Percentiles rank a stretch among this genome's conserved stretches.
Evolutionary conservation across 2,797 vertebrate genomes (phyloP).

Genomic region (Hozukius guyotensis): DNA sequence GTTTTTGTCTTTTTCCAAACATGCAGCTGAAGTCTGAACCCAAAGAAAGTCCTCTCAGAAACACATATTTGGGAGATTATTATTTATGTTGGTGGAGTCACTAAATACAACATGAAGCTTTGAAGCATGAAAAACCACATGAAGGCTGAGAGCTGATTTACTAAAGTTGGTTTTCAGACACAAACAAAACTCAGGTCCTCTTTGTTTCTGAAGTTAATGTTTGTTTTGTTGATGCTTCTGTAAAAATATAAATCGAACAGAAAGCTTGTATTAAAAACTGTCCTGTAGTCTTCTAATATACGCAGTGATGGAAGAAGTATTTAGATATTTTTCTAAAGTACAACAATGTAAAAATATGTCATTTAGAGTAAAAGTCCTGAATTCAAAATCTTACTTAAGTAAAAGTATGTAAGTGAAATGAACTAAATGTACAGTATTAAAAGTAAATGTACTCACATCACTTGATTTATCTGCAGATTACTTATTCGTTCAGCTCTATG

Average conservation of each 20-base stretch:
- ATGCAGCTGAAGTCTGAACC: too few species aligned
- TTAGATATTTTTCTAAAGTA: background rate
- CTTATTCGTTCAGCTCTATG: too few species aligned
- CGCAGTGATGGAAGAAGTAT: background rate
- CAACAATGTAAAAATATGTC: background rate
- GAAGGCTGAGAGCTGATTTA: background rate
- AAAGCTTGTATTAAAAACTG: background rate
- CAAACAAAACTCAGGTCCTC: background rate
- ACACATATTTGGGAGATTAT: background rate
- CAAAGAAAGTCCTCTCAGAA: background rate
- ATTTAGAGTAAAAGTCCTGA: background rate
- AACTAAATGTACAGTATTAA: too few species aligned
- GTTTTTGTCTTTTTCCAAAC: too few species aligned
- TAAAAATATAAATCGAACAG: background rate
- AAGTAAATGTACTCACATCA: too few species aligned
- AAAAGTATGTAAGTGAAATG: background rate
- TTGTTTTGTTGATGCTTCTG: background rate
- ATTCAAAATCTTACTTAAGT: background rate
- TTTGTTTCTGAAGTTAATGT: background rate
- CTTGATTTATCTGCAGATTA: too few species aligned
- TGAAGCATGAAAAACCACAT: background rate
- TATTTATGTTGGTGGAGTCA: background rate
- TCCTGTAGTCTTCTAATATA: background rate
- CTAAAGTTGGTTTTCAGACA: background rate
- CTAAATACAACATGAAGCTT: conserved; percentile 3